Base-by-base conservation (phyloP, 1,140 invertebrate genomes). In the Rhopalosiphum maidis region DNA sequence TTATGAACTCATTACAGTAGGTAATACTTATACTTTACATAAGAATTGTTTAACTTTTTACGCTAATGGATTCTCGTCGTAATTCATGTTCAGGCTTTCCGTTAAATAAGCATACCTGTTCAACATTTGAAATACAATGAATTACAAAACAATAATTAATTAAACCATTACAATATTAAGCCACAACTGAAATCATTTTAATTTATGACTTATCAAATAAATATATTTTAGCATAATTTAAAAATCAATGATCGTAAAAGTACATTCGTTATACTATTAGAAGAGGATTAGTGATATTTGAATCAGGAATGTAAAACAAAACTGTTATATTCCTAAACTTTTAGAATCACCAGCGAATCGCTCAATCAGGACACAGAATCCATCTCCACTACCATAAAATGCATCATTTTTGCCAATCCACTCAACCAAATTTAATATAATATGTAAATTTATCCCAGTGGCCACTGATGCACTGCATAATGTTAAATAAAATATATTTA, bases 161-260 rank as follows among this genome's bases (percentile, higher is more conserved):
- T n/a, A 68, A 68, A 60, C 22, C 25, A 55, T 55, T 55, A 55
- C 25, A 68, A 68, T 68, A 68, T 68, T 68, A 4, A 68, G n/a
- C 30, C 60, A n/a, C n/a, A 18, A n/a, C 15, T 68, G 4, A 11
- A n/a, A n/a, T 18, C 0, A n/a, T 68, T 68, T n/a, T n/a, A 68
- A n/a, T 68, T n/a, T 68, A 68, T 68, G 30, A n/a, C 30, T 68
- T 18, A 68, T 68, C n/a, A 68, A 68, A 68, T 18, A 18, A n/a
- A 68, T n/a, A 68, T 5, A n/a, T 30, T 60, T 60, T 95, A 55
- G 23, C 7, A 55, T 55, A 68, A 30, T 30, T 68, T 30, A 68
- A 30, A 60, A 60, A 60, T 60, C 25, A 25, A 30, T 60, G 25
- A 60, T 9, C 25, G 7, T 30, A 55, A 23, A 55, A 25, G 23